These are phyloP conservation scores for Phalacrocorax brasilianus DNA, from an alignment of 2,113 vertebrate genomes.

Conservation along the genomic window DNA sequence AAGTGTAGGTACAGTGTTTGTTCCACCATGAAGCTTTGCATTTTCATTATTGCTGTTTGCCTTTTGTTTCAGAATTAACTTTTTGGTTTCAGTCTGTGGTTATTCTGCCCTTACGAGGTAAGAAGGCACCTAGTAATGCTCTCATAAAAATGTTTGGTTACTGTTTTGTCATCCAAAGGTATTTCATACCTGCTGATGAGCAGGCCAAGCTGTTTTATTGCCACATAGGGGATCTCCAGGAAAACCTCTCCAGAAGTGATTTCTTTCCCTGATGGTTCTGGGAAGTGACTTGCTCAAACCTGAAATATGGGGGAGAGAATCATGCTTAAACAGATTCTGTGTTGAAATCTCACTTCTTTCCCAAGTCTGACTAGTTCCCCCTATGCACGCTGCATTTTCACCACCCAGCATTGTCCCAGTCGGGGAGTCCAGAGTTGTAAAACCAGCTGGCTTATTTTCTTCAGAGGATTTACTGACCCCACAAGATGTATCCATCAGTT, in stretches of 20 bases:
- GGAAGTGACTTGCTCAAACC: neutral
- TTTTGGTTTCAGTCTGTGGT: neutral
- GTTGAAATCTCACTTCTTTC: neutral
- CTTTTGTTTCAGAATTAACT: neutral
- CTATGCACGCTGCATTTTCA: neutral
- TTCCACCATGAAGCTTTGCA: neutral
- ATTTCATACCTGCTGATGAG: neutral
- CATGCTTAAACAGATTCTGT: neutral
- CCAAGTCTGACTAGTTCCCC: neutral
- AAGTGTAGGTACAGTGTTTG: neutral
- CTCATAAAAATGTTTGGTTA: neutral
- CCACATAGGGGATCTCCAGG: neutral
- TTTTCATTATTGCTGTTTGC: neutral
- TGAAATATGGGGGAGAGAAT: neutral
- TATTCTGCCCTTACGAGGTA: neutral
- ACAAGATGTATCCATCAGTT: neutral
- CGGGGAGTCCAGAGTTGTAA: neutral
- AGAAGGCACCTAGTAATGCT: neutral
- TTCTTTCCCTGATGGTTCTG: neutral
- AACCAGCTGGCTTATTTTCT: neutral
- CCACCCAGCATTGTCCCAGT: neutral
- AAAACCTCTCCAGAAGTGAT: neutral
- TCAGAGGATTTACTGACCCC: neutral
- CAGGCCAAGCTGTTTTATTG: neutral
- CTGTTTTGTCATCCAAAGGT: neutral